phyloP scores from a whole-genome alignment of 1,140 invertebrate genomes.

The Cotesia typhae region DNA sequence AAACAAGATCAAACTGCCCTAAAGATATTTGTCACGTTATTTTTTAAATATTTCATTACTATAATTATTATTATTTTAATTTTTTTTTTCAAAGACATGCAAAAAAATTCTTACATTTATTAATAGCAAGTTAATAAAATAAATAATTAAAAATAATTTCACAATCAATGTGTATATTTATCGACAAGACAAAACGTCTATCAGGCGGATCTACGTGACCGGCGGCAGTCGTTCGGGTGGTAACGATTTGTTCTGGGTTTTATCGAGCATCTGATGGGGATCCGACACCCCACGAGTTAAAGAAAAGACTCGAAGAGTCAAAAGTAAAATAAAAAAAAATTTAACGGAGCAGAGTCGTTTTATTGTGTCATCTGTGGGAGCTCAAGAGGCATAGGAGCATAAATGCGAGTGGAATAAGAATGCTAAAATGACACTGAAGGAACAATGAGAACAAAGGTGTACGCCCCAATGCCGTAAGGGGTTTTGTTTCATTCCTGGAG shows the following conservation, averaged over 20 bases:
- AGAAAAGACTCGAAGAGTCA: slow-evolving; percentile 24
- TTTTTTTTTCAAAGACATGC: background rate
- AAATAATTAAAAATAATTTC: too few species aligned
- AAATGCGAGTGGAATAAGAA: too few species aligned
- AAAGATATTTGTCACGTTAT: slow-evolving; percentile 17
- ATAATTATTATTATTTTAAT: background rate
- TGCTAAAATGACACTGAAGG: slow-evolving; percentile 54
- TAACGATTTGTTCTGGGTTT: slow-evolving; percentile 31
- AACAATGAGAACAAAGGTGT: slow-evolving; percentile 61
- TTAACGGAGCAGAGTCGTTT: background rate
- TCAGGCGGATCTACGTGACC: slow-evolving; percentile 15
- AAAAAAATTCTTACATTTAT: too few species aligned
- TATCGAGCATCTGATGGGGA: slow-evolving; percentile 56
- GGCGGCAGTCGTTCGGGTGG: slow-evolving; percentile 30
- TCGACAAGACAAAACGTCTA: slow-evolving; percentile 33
- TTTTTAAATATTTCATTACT: slow-evolving; percentile 21
- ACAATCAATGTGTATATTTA: slow-evolving; percentile 29
- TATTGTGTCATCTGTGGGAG: slow-evolving; percentile 38
- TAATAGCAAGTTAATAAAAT: too few species aligned
- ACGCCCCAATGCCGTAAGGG: slow-evolving; percentile 16
- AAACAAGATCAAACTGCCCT: slow-evolving; percentile 11
- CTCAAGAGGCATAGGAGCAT: slow-evolving; percentile 45
- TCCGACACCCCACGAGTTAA: slow-evolving; percentile 51
- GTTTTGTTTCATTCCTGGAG: slow-evolving; percentile 60
- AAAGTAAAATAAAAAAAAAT: slow-evolving; percentile 13